Conservation (phyloP, 2,797 vertebrate genomes). For the Fistularia tabacaria region DNA sequence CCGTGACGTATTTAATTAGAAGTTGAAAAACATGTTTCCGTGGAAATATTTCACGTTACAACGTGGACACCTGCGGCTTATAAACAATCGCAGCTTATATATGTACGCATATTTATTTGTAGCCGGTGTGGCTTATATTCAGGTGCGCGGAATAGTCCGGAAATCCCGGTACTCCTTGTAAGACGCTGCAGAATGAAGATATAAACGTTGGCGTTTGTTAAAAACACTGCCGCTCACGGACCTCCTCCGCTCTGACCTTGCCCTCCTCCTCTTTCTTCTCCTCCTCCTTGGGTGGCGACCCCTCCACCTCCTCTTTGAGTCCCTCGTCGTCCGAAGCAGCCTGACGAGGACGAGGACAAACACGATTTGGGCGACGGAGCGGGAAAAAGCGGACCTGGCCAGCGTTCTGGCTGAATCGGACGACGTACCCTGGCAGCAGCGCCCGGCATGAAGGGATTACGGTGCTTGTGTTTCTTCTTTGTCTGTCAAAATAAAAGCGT, state of each 20-base stretch:
- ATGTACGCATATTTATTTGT: no score
- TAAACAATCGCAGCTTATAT: no score
- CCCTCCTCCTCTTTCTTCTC: constrained; percentile 23
- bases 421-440: constrained; percentile 44
- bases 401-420: not conserved
- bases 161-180: no score
- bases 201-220: no score
- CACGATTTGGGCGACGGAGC: not conserved
- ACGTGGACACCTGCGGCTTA: no score
- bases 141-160: no score
- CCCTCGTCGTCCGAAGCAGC: constrained; percentile 47
- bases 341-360: constrained; percentile 17
- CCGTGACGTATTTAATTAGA: no score
- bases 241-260: constrained; percentile 38
- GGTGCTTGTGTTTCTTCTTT: constrained; percentile 55
- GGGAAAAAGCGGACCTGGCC: no score
- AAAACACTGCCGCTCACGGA: not conserved
- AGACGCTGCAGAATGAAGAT: no score
- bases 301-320: constrained; percentile 29
- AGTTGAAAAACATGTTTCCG: no score
- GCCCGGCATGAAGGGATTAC: constrained; percentile 58
- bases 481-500: constrained; percentile 19
- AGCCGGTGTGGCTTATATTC: no score
- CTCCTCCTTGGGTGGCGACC: constrained; percentile 16
- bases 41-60: no score